phyloP scores from a whole-genome alignment of 2,888 invertebrate genomes.

The Lasioglossum zephyrum region DNA sequence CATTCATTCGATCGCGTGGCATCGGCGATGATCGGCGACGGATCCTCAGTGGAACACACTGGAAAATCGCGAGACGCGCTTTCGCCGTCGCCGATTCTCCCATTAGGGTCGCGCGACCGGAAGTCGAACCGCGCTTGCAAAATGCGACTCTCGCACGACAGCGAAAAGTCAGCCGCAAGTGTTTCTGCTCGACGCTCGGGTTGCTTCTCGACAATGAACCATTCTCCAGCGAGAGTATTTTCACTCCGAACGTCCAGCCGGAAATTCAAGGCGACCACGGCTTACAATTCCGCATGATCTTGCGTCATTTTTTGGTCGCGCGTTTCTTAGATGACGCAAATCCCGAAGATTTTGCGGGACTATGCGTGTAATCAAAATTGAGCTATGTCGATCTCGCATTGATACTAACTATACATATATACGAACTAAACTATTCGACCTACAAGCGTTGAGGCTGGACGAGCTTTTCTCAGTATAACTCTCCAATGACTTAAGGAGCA shows the following conservation, averaged over 20 bases:
- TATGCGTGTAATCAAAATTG: no score
- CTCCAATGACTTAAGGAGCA: no score
- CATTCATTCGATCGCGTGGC: not conserved
- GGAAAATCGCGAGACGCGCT: not conserved
- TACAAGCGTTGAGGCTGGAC: no score
- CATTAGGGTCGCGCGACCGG: not conserved
- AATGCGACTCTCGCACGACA: not conserved
- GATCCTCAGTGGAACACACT: not conserved
- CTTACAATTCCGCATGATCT: no score
- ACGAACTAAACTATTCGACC: no score
- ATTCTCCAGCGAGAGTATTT: not conserved
- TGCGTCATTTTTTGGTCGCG: no score
- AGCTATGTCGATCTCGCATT: no score
- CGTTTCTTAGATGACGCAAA: no score
- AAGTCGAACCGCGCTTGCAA: not conserved
- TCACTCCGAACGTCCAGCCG: not conserved
- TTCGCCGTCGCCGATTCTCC: not conserved
- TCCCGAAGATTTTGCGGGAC: no score
- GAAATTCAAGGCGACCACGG: not conserved
- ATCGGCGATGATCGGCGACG: not conserved
- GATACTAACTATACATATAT: no score
- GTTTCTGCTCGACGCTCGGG: not conserved
- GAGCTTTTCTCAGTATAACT: no score
- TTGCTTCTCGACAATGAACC: not conserved
- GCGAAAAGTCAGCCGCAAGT: not conserved